Base-by-base conservation (phyloP, 37 sponge, comb jelly and placozoan species). In the Ephydatia muelleri region DNA sequence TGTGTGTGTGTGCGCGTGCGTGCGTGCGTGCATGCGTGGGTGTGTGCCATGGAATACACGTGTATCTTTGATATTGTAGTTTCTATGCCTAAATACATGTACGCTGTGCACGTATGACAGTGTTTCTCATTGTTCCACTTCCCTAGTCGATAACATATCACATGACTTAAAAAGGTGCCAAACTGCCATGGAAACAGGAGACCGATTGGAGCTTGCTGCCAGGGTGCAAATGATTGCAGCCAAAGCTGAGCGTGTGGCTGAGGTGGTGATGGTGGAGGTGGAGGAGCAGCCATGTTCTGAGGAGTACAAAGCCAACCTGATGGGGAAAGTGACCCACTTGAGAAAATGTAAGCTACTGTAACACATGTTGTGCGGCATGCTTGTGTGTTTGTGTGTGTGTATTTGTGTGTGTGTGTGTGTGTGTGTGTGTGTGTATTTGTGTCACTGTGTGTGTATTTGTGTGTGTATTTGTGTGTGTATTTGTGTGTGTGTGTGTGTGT, bases 121-220 rank as follows among this genome's bases (percentile, higher is more conserved):
- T 43, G 32, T 65, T 9, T 2, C 33, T 2, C 3, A 4, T 32
- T 57, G 23, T 77, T 13, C 47, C 32, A 12, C 49, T 29, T 13
- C 21, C 57, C 32, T 85, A 95, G 95, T 84, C 88, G 89, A 67
- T 38, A 85, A 83, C 77, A 95, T 95, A 40, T 84, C 75, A 16
- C 84, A 89, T 68, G 93, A 95, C 76, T 89, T 95, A 79, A 73
- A 72, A 23, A 85, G 78, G 77, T 95, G 95, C 76, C 84, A 88
- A 3, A 87, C 80, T 67, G 90, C 93, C 27, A 86, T 88, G 21
- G 43, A 75, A 32, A 26, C 57, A 1, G n/a, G 78, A 38, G 77
- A 89, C 66, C 79, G 90, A 69, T 16, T 14, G 28, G 85, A 81
- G 65, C 82, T 95, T 36, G 47, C 32, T 5, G n/a, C 27, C 13